phyloP scores from a whole-genome alignment of 2,113 vertebrate species.

The Phalacrocorax brasilianus region DNA sequence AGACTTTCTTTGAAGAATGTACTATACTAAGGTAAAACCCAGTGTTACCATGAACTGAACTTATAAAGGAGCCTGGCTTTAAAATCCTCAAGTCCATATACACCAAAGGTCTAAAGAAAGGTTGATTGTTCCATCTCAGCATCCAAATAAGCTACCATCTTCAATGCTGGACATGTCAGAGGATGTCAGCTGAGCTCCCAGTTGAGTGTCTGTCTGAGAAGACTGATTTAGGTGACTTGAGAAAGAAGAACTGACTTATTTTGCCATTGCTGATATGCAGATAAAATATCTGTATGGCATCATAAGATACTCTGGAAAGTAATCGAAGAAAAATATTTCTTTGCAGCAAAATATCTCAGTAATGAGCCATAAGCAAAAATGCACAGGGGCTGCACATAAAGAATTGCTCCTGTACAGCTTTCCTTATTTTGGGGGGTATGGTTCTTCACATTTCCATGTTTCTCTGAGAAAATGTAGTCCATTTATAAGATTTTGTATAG shows the following conservation, averaged over 20 bases:
- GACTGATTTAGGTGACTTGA: not conserved
- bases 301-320: not conserved
- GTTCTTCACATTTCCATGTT: not conserved
- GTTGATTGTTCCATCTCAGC: not conserved
- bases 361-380: not conserved
- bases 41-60: not conserved
- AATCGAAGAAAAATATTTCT: not conserved
- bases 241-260: not conserved
- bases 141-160: not conserved
- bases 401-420: accelerated
- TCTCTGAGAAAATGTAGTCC: not conserved
- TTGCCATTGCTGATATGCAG: not conserved
- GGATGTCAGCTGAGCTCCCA: not conserved
- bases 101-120: not conserved
- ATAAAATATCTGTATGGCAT: not conserved
- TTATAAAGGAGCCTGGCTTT: not conserved
- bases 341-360: not conserved
- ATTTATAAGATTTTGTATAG: not conserved
- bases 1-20: not conserved
- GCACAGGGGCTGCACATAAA: accelerated
- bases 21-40: not conserved
- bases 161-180: not conserved
- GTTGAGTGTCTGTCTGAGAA: not conserved
- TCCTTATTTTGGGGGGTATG: not conserved
- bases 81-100: not conserved